Evolutionary conservation across 2,113 vertebrate species (phyloP).

Genomic region (Planiliza haematocheilus): DNA sequence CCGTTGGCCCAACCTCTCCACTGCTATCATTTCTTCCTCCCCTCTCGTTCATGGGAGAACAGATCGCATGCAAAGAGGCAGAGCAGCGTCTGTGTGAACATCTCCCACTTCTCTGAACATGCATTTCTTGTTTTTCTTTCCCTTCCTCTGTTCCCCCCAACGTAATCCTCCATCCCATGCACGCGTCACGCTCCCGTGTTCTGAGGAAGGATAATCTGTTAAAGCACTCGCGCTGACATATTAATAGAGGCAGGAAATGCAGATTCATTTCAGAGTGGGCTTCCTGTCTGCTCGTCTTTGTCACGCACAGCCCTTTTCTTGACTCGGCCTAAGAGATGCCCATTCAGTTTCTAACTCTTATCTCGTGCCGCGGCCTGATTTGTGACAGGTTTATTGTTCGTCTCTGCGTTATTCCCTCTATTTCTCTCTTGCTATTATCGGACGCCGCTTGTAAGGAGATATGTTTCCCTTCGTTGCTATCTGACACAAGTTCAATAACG

Average conservation of each 20-base stretch:
- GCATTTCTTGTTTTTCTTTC: neutral
- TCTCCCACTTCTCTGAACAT: slow-evolving; percentile 13
- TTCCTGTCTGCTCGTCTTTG: slow-evolving; percentile 58
- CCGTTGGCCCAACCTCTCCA: slow-evolving; percentile 16
- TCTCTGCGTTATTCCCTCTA: slow-evolving; percentile 36
- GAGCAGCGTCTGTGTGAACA: slow-evolving; percentile 4
- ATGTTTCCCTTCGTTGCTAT: slow-evolving; percentile 8
- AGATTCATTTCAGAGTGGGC: slow-evolving; percentile 69
- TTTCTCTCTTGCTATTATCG: slow-evolving; percentile 44
- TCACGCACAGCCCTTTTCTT: slow-evolving; percentile 24
- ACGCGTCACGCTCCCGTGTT: slow-evolving; percentile 63
- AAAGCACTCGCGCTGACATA: slow-evolving; percentile 64
- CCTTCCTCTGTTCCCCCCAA: slow-evolving; percentile 6
- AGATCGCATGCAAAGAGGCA: neutral
- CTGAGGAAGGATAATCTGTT: slow-evolving; percentile 64
- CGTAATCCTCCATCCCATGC: slow-evolving; percentile 59
- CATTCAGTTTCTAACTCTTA: slow-evolving; percentile 31
- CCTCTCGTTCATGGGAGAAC: neutral
- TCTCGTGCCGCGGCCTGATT: slow-evolving; percentile 28
- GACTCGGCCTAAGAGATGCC: slow-evolving; percentile 15
- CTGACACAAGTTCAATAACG: slow-evolving; percentile 52
- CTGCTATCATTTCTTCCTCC: slow-evolving; percentile 28
- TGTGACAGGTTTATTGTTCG: slow-evolving; percentile 59
- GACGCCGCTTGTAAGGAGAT: slow-evolving; percentile 41
- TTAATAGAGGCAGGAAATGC: slow-evolving; percentile 70